Percentiles rank a stretch among this genome's conserved stretches.
Evolutionary conservation across 2,797 vertebrate genomes (phyloP).

Genomic region (Anniella stebbinsi): DNA sequence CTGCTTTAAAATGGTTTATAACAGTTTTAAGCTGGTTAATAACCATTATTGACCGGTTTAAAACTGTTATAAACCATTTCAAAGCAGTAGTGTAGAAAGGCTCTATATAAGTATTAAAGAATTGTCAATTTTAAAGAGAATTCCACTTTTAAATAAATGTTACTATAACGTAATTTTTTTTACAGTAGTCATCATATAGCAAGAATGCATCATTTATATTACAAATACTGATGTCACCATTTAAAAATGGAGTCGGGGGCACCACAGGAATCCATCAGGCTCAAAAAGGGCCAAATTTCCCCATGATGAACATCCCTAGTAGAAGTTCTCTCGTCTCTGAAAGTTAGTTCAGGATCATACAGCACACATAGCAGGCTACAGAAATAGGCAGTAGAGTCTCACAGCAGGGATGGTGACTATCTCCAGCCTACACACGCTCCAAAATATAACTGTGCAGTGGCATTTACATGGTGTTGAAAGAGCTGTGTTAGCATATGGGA

Average conservation of each 20-base stretch:
- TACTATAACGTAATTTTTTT: not conserved
- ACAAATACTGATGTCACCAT: not conserved
- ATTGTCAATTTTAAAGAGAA: not conserved
- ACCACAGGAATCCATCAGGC: no score
- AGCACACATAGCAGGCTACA: not conserved
- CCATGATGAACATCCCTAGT: no score
- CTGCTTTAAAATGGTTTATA: no score
- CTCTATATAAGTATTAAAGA: not conserved
- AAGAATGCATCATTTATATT: not conserved
- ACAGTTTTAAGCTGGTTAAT: no score
- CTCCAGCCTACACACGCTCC: not conserved
- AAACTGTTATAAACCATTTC: no score
- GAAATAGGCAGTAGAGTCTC: not conserved
- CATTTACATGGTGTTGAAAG: not conserved
- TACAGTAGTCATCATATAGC: not conserved
- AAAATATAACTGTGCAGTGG: not conserved
- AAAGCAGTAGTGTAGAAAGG: no score
- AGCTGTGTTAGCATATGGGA: not conserved
- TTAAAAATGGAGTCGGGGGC: not conserved
- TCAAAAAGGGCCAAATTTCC: no score
- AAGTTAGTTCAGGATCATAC: not conserved
- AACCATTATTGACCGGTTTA: no score
- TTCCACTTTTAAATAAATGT: not conserved
- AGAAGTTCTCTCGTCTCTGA: not conserved
- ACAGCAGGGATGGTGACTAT: not conserved